Percentiles rank a stretch among this genome's conserved stretches.
These are phyloP conservation scores for Oscheius sp. DNA, from an alignment of 2,888 invertebrate genomes.

Conservation along the genomic window DNA sequence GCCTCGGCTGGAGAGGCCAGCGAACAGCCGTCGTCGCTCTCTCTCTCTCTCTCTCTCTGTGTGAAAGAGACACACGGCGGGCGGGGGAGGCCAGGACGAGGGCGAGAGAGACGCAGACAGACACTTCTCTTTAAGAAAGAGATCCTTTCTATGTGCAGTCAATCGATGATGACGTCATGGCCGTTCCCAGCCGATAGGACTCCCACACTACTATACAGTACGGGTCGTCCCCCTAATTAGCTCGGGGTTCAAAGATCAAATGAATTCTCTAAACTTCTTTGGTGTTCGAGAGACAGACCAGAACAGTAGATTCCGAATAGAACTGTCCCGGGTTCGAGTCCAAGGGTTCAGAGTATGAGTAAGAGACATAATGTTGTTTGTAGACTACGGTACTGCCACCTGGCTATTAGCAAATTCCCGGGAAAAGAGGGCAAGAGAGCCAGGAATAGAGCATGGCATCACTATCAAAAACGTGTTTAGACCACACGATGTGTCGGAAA, in stretches of 20 bases:
- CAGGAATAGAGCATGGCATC: too few relatives aligned
- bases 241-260: neutral
- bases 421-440: too few relatives aligned
- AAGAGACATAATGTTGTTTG: too few relatives aligned
- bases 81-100: slow-evolving; percentile 28
- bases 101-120: slow-evolving; percentile 31
- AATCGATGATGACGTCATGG: slow-evolving; percentile 39
- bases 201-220: slow-evolving; percentile 32
- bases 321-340: neutral
- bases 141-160: slow-evolving; percentile 17
- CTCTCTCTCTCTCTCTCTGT: neutral
- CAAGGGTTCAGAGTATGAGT: neutral
- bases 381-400: too few relatives aligned
- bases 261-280: neutral
- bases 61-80: slow-evolving; percentile 22
- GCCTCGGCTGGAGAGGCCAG: slow-evolving; percentile 39
- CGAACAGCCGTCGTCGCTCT: slow-evolving; percentile 16
- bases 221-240: neutral
- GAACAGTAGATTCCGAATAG: neutral
- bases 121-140: neutral
- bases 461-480: too few relatives aligned
- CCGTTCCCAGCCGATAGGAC: neutral
- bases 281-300: neutral
- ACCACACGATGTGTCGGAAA: too few relatives aligned
- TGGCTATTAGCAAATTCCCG: too few relatives aligned